These are phyloP conservation scores for Tenthredo amoena DNA, from an alignment of 2,888 invertebrate genomes.

Conservation along the genomic window DNA sequence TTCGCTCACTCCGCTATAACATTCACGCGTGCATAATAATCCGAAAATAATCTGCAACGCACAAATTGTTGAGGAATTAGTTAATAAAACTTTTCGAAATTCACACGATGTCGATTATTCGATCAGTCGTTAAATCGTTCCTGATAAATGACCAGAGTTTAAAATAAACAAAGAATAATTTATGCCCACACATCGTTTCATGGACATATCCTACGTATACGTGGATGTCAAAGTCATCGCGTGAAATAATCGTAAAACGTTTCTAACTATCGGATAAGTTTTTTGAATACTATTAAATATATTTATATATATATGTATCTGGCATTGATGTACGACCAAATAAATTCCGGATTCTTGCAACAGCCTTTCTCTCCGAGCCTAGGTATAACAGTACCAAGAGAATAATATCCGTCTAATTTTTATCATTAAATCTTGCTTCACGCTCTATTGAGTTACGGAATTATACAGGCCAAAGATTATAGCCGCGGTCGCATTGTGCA, in stretches of 20 bases:
- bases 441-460: slow-evolving; percentile 43
- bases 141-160: not conserved
- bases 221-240: not conserved
- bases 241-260: slow-evolving; percentile 3
- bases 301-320: not conserved
- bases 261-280: not conserved
- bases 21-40: not conserved
- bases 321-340: slow-evolving; percentile 29
- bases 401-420: slow-evolving; percentile 32
- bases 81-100: not conserved
- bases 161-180: not conserved
- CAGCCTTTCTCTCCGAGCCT: slow-evolving; percentile 24
- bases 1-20: not conserved
- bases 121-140: not conserved
- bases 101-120: slow-evolving; percentile 3
- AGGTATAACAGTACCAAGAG: not conserved
- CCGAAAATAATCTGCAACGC: not conserved
- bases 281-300: not conserved
- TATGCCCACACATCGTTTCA: not conserved
- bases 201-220: not conserved
- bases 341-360: slow-evolving; percentile 26
- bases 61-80: not conserved
- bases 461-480: slow-evolving; percentile 30
- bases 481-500: not conserved
- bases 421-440: slow-evolving; percentile 31